Base-by-base conservation (phyloP, 2,797 vertebrate species). In the Lates japonicus region DNA sequence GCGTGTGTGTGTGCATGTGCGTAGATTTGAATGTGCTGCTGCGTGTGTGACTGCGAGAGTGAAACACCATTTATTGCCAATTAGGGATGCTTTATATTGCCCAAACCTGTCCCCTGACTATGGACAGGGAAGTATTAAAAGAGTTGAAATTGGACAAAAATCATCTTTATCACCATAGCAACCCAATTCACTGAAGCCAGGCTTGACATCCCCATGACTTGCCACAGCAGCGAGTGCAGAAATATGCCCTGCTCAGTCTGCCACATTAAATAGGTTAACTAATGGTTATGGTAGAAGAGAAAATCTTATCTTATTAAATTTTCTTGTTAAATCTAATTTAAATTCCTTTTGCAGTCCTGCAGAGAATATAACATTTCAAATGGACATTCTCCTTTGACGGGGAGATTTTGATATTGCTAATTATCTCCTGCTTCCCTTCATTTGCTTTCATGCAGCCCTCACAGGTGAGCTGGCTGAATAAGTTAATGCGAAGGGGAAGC, bases 251-350 rank as follows among this genome's bases (percentile, higher is more conserved):
- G 80, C 83, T 92, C 86, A 75, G 82, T 86, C 91, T 90, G 88
- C 87, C 91, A 88, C 83, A 91, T 94, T 91, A 92, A 91, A 92
- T 82, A 79, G 91, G 88, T 93, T 93, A 93, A 91, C 88, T 91
- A 92, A 91, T 87, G 89, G 90, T 92, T 88, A 88, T 76, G 83
- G 78, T 76, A 63, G 77, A 63, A 70, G 81, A 58, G 70, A 81
- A 87, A 91, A 89, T 52, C 76, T 74, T 85, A 87, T 88, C 85
- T 83, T 92, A 90, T 91, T 92, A 90, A 78, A 90, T 90, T 80
- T 81, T 79, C 90, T 84, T 86, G 86, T 90, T 93, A 84, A 88
- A 79, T 78, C 88, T 87, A 81, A 92, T 93, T 91, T 90, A 83
- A 91, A 92, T 93, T 92, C 90, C 74, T 83, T 80, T 82, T 74